These are phyloP conservation scores for Syngnathoides biaculeatus DNA, from an alignment of 2,113 vertebrate species.

Conservation along the genomic window DNA sequence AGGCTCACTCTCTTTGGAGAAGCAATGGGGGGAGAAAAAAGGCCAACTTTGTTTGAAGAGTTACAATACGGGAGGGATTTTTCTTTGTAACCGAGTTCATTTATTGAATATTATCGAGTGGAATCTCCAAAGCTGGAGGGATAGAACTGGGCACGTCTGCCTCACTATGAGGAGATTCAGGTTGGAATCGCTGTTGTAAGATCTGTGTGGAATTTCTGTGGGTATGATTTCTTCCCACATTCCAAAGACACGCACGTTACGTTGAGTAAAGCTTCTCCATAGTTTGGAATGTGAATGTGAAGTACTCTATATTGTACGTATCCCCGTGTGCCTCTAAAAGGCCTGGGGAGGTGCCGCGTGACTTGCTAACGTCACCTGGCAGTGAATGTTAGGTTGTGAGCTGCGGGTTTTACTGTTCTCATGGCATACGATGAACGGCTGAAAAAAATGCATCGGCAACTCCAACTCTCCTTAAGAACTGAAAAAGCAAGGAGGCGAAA, in stretches of 20 bases:
- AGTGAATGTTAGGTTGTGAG: no score
- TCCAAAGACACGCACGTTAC: not conserved
- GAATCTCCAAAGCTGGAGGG: not conserved
- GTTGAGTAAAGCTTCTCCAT: not conserved
- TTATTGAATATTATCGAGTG: conserved; percentile 9
- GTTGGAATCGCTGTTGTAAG: not conserved
- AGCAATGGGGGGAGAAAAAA: not conserved
- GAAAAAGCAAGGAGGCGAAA: no score
- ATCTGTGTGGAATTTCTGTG: not conserved
- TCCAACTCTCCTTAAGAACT: no score
- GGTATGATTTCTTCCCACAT: not conserved
- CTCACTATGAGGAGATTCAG: not conserved
- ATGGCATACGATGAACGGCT: no score
- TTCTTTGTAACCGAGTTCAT: conserved; percentile 9
- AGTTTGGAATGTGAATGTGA: not conserved
- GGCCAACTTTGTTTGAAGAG: conserved; percentile 1
- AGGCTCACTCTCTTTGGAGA: not conserved
- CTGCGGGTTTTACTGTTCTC: no score
- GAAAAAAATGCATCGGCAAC: no score
- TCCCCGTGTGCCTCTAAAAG: not conserved
- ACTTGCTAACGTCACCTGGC: no score
- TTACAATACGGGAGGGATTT: conserved; percentile 6
- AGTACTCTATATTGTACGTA: not conserved
- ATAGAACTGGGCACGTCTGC: not conserved
- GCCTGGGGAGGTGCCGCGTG: no score